Percentiles rank a stretch among this genome's conserved stretches.
Conservation (phyloP, 1,140 invertebrate genomes). For the Homalodisca vitripennis region DNA sequence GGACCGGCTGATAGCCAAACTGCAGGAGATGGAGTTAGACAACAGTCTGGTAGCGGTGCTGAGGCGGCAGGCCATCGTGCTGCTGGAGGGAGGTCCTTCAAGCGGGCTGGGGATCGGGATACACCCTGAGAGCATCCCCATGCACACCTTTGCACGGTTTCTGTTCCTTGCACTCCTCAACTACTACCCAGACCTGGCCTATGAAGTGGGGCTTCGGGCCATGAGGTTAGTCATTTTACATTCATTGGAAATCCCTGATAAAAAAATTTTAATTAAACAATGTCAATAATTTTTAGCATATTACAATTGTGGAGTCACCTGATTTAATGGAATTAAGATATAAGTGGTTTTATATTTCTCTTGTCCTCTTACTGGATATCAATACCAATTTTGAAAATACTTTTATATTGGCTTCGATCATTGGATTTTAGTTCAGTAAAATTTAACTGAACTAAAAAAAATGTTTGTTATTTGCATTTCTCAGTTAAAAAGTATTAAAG, state of each 20-base stretch:
- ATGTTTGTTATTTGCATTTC: too few species aligned
- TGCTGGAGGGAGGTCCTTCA: slow-evolving; percentile 69
- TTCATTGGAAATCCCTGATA: too few species aligned
- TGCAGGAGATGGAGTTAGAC: slow-evolving; percentile 76
- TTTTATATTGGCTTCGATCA: too few species aligned
- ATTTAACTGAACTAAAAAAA: too few species aligned
- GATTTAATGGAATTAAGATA: too few species aligned
- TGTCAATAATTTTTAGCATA: too few species aligned
- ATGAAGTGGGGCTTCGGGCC: slow-evolving; percentile 61
- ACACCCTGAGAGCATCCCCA: slow-evolving; percentile 74
- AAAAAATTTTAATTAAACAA: too few species aligned
- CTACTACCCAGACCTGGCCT: slow-evolving; percentile 73
- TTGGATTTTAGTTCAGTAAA: too few species aligned
- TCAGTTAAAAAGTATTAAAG: too few species aligned
- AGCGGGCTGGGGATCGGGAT: slow-evolving; percentile 73
- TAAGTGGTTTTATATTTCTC: not conserved
- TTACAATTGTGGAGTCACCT: too few species aligned
- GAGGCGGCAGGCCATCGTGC: slow-evolving; percentile 57
- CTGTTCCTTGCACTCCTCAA: slow-evolving; percentile 72
- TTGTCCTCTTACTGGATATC: too few species aligned
- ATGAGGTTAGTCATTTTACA: slow-evolving; percentile 60
- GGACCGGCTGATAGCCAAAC: slow-evolving; percentile 69
- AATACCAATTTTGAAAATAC: too few species aligned
- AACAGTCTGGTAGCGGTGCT: slow-evolving; percentile 62
- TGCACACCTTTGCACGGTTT: slow-evolving; percentile 80